Conservation (phyloP, 2,888 invertebrate genomes). For the Agrochola litura region DNA sequence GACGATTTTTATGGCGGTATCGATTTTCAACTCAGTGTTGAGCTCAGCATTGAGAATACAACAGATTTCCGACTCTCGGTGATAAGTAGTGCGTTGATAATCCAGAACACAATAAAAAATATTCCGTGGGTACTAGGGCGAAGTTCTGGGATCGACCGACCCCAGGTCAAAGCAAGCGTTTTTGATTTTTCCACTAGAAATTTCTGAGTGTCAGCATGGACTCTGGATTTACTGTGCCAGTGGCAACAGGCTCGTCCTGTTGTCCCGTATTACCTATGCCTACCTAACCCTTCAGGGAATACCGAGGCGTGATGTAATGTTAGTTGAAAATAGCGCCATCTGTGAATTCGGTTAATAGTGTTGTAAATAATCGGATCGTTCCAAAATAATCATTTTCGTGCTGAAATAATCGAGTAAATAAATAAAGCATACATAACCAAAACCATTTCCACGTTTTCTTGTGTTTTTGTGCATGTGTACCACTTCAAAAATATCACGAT, state of each 20-base stretch:
- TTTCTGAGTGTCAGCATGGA: too few relatives aligned
- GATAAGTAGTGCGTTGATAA: background rate
- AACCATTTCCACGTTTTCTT: background rate
- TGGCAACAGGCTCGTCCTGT: background rate
- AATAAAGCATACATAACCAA: background rate
- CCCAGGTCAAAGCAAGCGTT: background rate
- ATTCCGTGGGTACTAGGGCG: too few relatives aligned
- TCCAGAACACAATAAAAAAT: too few relatives aligned
- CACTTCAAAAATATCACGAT: slow-evolving; percentile 24
- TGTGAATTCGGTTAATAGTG: slow-evolving; percentile 25
- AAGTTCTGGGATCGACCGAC: too few relatives aligned
- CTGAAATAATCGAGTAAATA: too few relatives aligned
- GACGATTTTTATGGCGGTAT: background rate
- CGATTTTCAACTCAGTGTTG: background rate
- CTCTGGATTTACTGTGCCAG: background rate
- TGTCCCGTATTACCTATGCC: background rate
- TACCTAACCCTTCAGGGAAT: too few relatives aligned
- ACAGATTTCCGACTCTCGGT: background rate
- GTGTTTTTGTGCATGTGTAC: background rate
- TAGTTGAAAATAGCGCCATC: slow-evolving; percentile 41
- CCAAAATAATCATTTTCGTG: background rate
- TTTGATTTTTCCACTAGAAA: background rate
- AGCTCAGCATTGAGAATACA: background rate
- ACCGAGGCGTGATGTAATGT: background rate
- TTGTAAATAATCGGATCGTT: slow-evolving; percentile 24